Percentiles rank a stretch among this genome's conserved stretches.
These are phyloP conservation scores for Melangyna quadrimaculata DNA, from an alignment of 2,888 invertebrate genomes.

Conservation along the genomic window DNA sequence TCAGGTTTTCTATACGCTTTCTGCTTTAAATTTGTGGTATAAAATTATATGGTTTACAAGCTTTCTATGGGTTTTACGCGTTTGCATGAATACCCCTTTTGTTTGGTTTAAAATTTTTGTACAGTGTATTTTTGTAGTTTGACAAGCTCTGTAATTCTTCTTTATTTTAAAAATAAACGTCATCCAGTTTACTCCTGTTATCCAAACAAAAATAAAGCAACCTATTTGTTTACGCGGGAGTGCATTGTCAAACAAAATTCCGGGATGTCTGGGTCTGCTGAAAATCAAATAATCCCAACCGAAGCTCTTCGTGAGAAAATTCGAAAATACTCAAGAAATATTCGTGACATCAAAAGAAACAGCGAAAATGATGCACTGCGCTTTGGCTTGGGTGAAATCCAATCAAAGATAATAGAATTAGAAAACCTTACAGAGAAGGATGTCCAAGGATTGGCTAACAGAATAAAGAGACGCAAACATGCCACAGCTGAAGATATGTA, in stretches of 20 bases:
- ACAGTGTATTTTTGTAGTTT: too few species aligned
- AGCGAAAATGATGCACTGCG: slow-evolving; percentile 76
- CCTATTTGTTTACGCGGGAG: background rate
- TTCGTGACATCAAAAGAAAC: slow-evolving; percentile 75
- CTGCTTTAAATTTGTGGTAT: too few species aligned
- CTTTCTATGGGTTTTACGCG: too few species aligned
- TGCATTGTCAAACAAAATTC: background rate
- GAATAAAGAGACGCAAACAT: slow-evolving; percentile 79
- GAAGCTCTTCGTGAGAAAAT: slow-evolving; percentile 74
- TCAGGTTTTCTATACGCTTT: too few species aligned
- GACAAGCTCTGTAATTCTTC: background rate
- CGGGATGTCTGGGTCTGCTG: slow-evolving; percentile 50
- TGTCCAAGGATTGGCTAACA: slow-evolving; percentile 76
- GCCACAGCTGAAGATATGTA: slow-evolving; percentile 78
- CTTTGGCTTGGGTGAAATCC: slow-evolving; percentile 78
- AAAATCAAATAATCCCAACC: slow-evolving; percentile 37
- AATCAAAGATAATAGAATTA: slow-evolving; percentile 75
- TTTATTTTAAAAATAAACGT: background rate
- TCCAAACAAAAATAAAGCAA: background rate
- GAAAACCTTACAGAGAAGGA: slow-evolving; percentile 77
- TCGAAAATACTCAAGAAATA: slow-evolving; percentile 74
- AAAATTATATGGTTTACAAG: too few species aligned
- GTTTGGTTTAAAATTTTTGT: too few species aligned
- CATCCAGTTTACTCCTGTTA: background rate
- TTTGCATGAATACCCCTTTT: too few species aligned